Conservation (phyloP, 2,888 invertebrate species). For the Andrena fulva region DNA sequence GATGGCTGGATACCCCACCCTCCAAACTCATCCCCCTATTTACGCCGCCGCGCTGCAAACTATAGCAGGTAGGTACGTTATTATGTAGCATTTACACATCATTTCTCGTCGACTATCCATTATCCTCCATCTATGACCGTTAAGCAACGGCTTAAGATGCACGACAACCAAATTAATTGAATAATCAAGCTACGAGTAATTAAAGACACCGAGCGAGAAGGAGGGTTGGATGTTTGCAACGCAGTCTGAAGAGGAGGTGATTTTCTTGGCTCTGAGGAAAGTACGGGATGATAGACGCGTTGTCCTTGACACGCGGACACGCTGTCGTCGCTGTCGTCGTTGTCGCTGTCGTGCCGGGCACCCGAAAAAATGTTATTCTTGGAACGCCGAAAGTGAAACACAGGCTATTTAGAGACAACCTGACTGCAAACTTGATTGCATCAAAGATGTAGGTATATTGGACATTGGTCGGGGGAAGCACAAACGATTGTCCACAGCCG, state of each 20-base stretch:
- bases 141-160: no score
- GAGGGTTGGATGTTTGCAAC: not conserved
- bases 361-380: slow-evolving; percentile 72
- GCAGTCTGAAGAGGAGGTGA: slow-evolving; percentile 48
- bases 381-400: slow-evolving; percentile 78
- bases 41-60: no score
- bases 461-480: not conserved
- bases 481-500: not conserved
- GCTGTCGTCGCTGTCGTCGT: slow-evolving; percentile 42
- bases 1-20: not conserved
- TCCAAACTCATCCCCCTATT: not conserved
- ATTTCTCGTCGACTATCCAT: no score
- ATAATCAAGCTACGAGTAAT: no score
- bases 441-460: not conserved
- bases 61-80: no score
- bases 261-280: slow-evolving; percentile 67
- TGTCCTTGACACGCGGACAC: slow-evolving; percentile 80
- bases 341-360: slow-evolving; percentile 18
- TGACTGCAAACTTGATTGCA: slow-evolving; percentile 47
- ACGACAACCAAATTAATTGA: no score
- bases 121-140: no score
- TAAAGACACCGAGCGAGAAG: no score
- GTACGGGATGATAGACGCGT: slow-evolving; percentile 77
- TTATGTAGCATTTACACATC: no score
- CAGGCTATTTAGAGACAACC: slow-evolving; percentile 58